phyloP scores from a whole-genome alignment of 2,113 vertebrate genomes.

The Colossoma macropomum region DNA sequence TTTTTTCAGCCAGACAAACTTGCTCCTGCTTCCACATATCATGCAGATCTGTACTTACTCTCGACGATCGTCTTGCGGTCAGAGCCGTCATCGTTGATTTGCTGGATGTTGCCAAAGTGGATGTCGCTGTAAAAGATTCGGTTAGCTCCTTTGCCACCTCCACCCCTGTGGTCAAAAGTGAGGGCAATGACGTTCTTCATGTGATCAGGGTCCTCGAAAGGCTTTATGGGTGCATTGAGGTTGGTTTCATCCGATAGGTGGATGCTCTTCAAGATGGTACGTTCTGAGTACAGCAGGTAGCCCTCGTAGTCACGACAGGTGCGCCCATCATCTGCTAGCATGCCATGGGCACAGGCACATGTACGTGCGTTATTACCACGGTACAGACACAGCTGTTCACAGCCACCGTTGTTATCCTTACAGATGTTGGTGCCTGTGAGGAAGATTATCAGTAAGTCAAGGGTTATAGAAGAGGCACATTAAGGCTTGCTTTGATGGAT shows the following conservation, averaged over 20 bases:
- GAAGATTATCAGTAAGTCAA: neutral
- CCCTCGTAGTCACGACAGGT: slow-evolving; percentile 93
- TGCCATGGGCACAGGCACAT: slow-evolving; percentile 94
- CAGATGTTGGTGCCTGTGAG: slow-evolving; percentile 91
- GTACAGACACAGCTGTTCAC: slow-evolving; percentile 95
- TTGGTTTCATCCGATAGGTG: slow-evolving; percentile 95
- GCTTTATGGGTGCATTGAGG: slow-evolving; percentile 93
- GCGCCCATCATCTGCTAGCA: slow-evolving; percentile 88
- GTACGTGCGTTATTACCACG: slow-evolving; percentile 81
- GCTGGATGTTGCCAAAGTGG: slow-evolving; percentile 98
- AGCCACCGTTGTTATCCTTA: slow-evolving; percentile 87
- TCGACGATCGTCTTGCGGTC: slow-evolving; percentile 92
- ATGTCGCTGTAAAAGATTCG: slow-evolving; percentile 98
- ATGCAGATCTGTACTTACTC: slow-evolving; percentile 79
- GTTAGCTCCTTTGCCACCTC: slow-evolving; percentile 85
- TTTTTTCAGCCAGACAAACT: neutral
- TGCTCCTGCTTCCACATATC: neutral
- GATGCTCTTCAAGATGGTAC: slow-evolving; percentile 97
- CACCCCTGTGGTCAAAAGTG: slow-evolving; percentile 90
- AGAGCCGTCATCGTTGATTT: slow-evolving; percentile 90
- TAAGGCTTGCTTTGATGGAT: neutral
- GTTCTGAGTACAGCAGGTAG: slow-evolving; percentile 95
- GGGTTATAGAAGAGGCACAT: neutral
- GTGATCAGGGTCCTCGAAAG: slow-evolving; percentile 95
- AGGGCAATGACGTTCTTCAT: slow-evolving; percentile 98